Evolutionary conservation across 2,797 vertebrate species (phyloP).

Genomic region (Pipistrellus kuhlii): DNA sequence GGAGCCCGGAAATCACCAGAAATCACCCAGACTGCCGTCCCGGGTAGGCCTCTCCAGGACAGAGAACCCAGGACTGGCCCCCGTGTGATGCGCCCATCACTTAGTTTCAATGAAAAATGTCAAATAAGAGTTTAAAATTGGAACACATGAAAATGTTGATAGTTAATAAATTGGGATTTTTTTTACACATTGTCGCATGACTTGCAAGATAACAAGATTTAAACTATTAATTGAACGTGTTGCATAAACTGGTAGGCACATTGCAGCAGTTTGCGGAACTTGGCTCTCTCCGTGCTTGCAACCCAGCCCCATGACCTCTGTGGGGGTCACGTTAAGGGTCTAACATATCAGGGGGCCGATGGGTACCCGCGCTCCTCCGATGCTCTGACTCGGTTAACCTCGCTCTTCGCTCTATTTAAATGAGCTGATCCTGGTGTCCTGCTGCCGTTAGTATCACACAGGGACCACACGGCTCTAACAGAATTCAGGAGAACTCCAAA

Average conservation of each 20-base stretch:
- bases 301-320: neutral
- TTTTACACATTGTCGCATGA: neutral
- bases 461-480: neutral
- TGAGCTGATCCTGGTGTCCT: neutral
- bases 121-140: neutral
- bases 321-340: neutral
- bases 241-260: neutral
- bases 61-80: neutral
- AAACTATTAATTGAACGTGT: neutral
- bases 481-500: neutral
- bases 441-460: neutral
- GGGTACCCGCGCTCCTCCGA: neutral
- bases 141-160: neutral
- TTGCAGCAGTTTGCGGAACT: neutral
- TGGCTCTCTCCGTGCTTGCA: neutral
- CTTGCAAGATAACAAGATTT: neutral
- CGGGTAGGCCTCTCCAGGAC: neutral
- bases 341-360: neutral
- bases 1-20: neutral
- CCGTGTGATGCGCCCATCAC: neutral
- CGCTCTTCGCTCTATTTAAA: conserved; percentile 5
- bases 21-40: neutral
- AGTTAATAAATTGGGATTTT: neutral
- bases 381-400: neutral
- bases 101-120: neutral